Conservation (phyloP, 2,888 invertebrate species). For the Octonoba sinensis region DNA sequence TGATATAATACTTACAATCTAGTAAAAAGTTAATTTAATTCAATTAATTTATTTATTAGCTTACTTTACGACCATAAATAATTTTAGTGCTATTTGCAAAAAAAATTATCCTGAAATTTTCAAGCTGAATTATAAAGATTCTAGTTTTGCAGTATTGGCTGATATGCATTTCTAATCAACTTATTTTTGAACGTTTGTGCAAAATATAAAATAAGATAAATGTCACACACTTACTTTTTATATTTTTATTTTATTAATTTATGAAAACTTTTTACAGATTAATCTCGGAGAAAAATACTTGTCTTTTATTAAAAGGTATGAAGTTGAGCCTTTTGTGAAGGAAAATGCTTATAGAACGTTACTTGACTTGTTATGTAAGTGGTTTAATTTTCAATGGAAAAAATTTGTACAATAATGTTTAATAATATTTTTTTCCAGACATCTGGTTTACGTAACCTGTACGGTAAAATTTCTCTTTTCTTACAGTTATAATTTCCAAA, state of each 20-base stretch:
- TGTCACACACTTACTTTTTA: background rate
- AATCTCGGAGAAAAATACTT: slow-evolving; percentile 12
- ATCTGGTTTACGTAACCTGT: too few species aligned
- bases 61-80: too few species aligned
- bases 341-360: slow-evolving; percentile 15
- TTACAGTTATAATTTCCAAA: too few species aligned
- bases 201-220: background rate
- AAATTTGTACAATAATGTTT: background rate
- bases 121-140: background rate
- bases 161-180: too few species aligned
- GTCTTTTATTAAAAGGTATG: slow-evolving; percentile 21
- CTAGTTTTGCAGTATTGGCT: background rate
- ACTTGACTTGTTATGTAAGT: slow-evolving; percentile 42
- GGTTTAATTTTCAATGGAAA: background rate
- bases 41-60: too few species aligned
- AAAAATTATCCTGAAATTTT: too few species aligned
- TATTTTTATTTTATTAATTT: background rate
- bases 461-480: too few species aligned
- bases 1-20: too few species aligned
- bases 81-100: too few species aligned
- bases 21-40: too few species aligned
- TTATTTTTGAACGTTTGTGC: too few species aligned
- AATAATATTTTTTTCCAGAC: too few species aligned
- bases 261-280: slow-evolving; percentile 9
- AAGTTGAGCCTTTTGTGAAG: slow-evolving; percentile 1